These are phyloP conservation scores for Lutjanus argentimaculatus DNA, from an alignment of 2,797 vertebrate species.

Conservation along the genomic window DNA sequence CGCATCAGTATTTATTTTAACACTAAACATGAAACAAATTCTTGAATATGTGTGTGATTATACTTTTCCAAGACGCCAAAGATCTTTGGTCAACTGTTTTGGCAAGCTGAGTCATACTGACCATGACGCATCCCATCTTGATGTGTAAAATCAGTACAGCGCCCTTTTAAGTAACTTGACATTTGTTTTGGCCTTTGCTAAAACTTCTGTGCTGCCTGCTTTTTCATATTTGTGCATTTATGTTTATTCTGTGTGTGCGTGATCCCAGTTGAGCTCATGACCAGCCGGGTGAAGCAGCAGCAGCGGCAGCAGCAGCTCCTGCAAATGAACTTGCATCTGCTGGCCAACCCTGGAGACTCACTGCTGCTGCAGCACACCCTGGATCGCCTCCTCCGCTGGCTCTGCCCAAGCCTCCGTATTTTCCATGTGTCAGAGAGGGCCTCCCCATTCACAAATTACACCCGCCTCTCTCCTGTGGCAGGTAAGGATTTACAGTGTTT, in stretches of 20 bases:
- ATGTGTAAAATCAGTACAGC: background rate
- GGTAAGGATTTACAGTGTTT: constrained; percentile 51
- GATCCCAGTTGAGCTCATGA: constrained; percentile 69
- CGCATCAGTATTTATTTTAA: too few relatives aligned
- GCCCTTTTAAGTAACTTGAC: background rate
- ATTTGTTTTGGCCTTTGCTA: background rate
- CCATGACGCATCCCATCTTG: background rate
- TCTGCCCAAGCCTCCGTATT: constrained; percentile 88
- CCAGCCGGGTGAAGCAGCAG: constrained; percentile 74
- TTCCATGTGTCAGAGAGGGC: constrained; percentile 93
- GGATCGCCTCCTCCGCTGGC: constrained; percentile 88
- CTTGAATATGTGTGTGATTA: background rate
- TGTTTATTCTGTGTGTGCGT: constrained; percentile 8
- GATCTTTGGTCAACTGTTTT: background rate
- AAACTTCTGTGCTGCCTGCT: background rate
- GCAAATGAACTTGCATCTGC: constrained; percentile 91
- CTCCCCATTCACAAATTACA: constrained; percentile 77
- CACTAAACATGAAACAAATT: background rate
- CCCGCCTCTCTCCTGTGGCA: constrained; percentile 73
- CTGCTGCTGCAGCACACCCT: constrained; percentile 90
- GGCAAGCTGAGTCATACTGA: background rate
- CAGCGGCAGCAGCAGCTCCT: constrained; percentile 63
- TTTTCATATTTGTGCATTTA: background rate
- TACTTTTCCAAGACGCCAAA: background rate
- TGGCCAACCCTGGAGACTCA: constrained; percentile 89